These are phyloP conservation scores for Puntigrus tetrazona DNA, from an alignment of 2,113 vertebrate genomes.

Conservation along the genomic window DNA sequence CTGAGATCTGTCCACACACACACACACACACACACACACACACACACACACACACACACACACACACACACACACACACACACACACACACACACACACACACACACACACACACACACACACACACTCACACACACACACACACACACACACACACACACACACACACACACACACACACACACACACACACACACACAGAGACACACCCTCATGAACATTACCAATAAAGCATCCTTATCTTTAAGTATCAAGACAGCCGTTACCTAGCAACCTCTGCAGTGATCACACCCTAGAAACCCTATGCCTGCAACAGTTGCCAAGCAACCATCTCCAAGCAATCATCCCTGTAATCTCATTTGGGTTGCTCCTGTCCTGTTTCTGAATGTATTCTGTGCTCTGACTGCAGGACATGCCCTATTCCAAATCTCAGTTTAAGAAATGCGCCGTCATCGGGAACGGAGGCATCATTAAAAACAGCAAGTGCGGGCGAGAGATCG, in stretches of 20 bases:
- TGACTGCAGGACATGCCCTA: slow-evolving; percentile 91
- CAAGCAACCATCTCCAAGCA: slow-evolving; percentile 27
- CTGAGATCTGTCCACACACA: not conserved
- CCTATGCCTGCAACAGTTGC: slow-evolving; percentile 16
- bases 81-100: not conserved
- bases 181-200: slow-evolving; percentile 24
- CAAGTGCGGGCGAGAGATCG: slow-evolving; percentile 92
- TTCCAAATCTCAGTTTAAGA: slow-evolving; percentile 95
- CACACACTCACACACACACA: too few species aligned
- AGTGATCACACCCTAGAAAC: slow-evolving; percentile 33
- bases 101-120: slow-evolving; percentile 21
- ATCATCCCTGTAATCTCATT: not conserved
- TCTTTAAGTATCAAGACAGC: not conserved
- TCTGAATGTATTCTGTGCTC: slow-evolving; percentile 10
- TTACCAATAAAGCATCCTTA: not conserved
- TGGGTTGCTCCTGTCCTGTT: not conserved
- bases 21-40: slow-evolving; percentile 22
- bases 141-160: not conserved
- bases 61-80: too few species aligned
- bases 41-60: slow-evolving; percentile 4
- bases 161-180: slow-evolving; percentile 16
- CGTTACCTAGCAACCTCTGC: slow-evolving; percentile 29
- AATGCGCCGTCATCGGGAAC: slow-evolving; percentile 93
- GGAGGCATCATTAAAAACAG: slow-evolving; percentile 97
- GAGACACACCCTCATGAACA: not conserved